phyloP scores from a whole-genome alignment of 2,888 invertebrate genomes.

The Linyphia triangularis region DNA sequence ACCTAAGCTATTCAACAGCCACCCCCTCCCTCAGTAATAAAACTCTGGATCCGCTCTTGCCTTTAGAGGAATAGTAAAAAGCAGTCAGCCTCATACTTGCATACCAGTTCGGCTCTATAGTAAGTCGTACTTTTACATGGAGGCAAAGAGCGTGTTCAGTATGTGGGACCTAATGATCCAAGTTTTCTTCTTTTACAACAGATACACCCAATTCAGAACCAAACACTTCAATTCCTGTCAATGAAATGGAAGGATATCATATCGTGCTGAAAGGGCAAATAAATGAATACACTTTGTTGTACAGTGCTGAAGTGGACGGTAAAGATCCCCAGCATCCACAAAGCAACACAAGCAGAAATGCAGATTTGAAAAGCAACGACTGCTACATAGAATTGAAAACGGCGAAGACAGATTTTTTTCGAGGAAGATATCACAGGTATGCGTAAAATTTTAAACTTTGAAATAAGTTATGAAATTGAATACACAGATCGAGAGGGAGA shows the following conservation, averaged over 20 bases:
- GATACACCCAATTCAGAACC: background rate
- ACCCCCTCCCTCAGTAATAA: too few relatives aligned
- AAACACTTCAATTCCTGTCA: background rate
- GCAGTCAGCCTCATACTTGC: too few relatives aligned
- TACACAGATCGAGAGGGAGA: too few relatives aligned
- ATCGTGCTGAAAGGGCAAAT: background rate
- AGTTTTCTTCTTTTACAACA: background rate
- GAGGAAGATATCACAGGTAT: background rate
- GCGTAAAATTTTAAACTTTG: too few relatives aligned
- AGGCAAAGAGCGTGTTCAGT: too few relatives aligned
- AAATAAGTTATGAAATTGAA: too few relatives aligned
- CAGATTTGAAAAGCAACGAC: background rate
- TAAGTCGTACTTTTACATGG: too few relatives aligned
- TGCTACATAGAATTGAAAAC: background rate
- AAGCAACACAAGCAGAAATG: background rate
- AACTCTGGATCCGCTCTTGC: too few relatives aligned
- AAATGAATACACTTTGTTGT: background rate
- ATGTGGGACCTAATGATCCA: too few relatives aligned
- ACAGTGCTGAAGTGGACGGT: background rate
- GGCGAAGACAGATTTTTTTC: background rate
- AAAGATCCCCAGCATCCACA: background rate
- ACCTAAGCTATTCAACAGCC: too few relatives aligned
- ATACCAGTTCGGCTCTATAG: too few relatives aligned
- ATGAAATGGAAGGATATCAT: background rate
- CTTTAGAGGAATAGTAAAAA: too few relatives aligned